Evolutionary conservation across 2,888 invertebrate genomes (phyloP), one percentile per base, ranked within the genome.

Genomic region (Caradrina clavipalpis): DNA sequence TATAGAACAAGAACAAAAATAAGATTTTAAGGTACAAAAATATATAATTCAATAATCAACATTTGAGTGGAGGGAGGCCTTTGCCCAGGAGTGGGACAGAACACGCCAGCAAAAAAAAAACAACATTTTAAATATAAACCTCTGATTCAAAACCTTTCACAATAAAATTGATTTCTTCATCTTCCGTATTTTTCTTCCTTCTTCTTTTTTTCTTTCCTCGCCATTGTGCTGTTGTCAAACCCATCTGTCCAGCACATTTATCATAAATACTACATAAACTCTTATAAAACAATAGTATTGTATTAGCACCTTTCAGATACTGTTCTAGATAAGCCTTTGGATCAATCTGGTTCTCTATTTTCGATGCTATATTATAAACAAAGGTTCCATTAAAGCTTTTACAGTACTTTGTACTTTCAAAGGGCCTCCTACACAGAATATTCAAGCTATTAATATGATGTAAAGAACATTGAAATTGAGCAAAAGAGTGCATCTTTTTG

Each of bases 311-410:
- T 85, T 87, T 89, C 6, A 97, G 81, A 75, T 96, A 96, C 62
- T 96, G 91, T 45, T 95, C 91, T 1, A 97, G 87, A 86, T 97
- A 97, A 51, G 85, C 86, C 35, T 93, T 89, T 0, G 97, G 92
- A 83, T 97, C 95, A 0, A 87, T 75, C 26, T 97, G 96, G 75
- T 94, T 96, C 73, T 96, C 96, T 58, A 98, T 94, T 90, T 97
- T 97, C 39, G 92, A 91, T 69, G 97, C 97, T 35, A 97, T 91
- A 93, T 98, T 98, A 84, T 98, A 98, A 1, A 98, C 89, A 90
- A 98, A 97, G 0, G 98, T 97, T 0, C 98, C 98, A 90, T 98
- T 97, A 80, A 96, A 98, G 74, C 97, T 94, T 83, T 97, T 96
- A n/a, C 96, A 96, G 86, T 97, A 96, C 49, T 95, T 92, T 51